Base-by-base conservation (phyloP, 2,797 vertebrate genomes). In the Moxostoma hubbsi region DNA sequence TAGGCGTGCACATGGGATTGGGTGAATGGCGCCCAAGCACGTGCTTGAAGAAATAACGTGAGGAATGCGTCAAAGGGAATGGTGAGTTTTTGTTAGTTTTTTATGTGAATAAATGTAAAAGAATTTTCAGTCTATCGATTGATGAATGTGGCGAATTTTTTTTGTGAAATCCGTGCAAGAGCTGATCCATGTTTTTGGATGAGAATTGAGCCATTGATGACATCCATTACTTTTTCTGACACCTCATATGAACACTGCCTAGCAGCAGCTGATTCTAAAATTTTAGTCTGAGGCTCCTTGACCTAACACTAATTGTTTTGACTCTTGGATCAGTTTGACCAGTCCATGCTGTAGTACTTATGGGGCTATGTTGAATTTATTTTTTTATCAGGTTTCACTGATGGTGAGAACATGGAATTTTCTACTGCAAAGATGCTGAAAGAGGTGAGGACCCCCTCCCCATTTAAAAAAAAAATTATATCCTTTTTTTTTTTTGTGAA, bases 171-270 rank as follows among this genome's bases (percentile, higher is more conserved):
- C 36, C 3, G 36, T 36, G 36, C 2, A 36, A 36, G 36, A 36
- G 4, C 36, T 36, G 12, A 0, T 9, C 36, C 0, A 2, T 81
- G 0, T 6, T 4, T 9, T 50, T 24, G n/a, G 10, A 9, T 8
- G 9, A 8, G 0, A 12, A 3, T 47, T 64, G 77, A 81, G 79
- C 85, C 68, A 2, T 8, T 84, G 85, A 86, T 84, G 85, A 86
- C 45, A 66, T 45, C 5, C 5, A 12, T n/a, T 24, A 7, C 5
- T 55, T 73, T 73, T 86, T 86, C 85, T 86, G 85, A 86, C 85
- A 86, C 83, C 83, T 86, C 83, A 50, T 84, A 83, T 86, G 85
- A 86, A 68, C 12, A 47, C 83, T 86, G 81, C 12, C 0, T 3
- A 15, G 11, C 76, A 84, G 85, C 77, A 57, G 70, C 65, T 86